These are phyloP conservation scores for Cricetomys ansorgei DNA, from an alignment of 2,113 vertebrate species.

Conservation along the genomic window DNA sequence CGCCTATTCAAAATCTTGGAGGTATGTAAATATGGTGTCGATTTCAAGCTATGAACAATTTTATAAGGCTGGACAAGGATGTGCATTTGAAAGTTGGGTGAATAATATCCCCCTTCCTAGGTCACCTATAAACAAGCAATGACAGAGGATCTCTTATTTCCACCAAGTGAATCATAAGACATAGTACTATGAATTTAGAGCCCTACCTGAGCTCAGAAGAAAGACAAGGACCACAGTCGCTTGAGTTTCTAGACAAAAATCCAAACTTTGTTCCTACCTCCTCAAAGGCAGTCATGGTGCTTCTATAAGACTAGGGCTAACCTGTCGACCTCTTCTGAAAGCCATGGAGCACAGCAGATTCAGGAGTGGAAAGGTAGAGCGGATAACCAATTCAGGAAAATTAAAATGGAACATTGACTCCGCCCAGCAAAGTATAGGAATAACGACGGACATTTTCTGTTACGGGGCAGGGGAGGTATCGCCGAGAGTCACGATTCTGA, in stretches of 20 bases:
- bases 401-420: background rate
- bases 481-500: background rate
- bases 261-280: background rate
- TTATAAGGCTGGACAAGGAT: background rate
- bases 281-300: background rate
- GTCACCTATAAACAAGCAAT: background rate
- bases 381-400: background rate
- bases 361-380: background rate
- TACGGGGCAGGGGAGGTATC: background rate
- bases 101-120: background rate
- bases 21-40: rapidly evolving
- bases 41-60: background rate
- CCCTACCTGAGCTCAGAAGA: background rate
- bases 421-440: background rate
- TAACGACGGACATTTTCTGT: background rate
- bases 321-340: background rate
- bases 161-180: background rate
- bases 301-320: background rate
- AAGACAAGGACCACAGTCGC: background rate
- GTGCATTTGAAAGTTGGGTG: background rate
- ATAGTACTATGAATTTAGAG: background rate
- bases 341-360: background rate
- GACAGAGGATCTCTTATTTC: background rate
- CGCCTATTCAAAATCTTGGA: background rate
- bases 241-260: background rate